Percentiles rank a stretch among this genome's conserved stretches.
Evolutionary conservation across 2,888 invertebrate genomes (phyloP).

Genomic region (Scaptomyza polygonia): DNA sequence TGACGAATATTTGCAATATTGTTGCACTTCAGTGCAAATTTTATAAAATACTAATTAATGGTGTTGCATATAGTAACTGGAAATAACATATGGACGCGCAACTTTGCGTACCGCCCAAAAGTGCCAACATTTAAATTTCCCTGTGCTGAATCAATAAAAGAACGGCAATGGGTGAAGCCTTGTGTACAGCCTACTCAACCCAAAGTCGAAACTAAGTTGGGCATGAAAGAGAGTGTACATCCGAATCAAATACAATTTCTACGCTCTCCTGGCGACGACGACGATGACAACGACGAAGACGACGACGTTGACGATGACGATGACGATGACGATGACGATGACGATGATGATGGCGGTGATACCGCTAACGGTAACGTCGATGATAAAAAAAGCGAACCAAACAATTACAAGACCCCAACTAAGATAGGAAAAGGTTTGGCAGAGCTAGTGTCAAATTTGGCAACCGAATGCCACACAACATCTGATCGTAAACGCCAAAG

Average conservation of each 20-base stretch:
- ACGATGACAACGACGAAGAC: no score
- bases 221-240: neutral
- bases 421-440: neutral
- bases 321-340: no score
- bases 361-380: neutral
- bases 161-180: slow-evolving; percentile 17
- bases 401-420: neutral
- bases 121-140: slow-evolving; percentile 28
- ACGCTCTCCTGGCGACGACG: neutral
- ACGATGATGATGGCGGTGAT: neutral
- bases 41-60: neutral
- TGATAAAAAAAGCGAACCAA: no score
- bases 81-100: neutral
- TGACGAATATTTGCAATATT: no score
- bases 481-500: neutral
- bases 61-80: neutral
- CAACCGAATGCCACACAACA: neutral
- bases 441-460: neutral
- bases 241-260: neutral
- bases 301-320: no score
- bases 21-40: no score
- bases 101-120: neutral
- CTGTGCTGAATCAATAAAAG: neutral
- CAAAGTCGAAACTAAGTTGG: no score
- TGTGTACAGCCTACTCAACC: slow-evolving; percentile 2